These are phyloP conservation scores for Philereme vetulata DNA, from an alignment of 2,888 invertebrate species.

Conservation along the genomic window DNA sequence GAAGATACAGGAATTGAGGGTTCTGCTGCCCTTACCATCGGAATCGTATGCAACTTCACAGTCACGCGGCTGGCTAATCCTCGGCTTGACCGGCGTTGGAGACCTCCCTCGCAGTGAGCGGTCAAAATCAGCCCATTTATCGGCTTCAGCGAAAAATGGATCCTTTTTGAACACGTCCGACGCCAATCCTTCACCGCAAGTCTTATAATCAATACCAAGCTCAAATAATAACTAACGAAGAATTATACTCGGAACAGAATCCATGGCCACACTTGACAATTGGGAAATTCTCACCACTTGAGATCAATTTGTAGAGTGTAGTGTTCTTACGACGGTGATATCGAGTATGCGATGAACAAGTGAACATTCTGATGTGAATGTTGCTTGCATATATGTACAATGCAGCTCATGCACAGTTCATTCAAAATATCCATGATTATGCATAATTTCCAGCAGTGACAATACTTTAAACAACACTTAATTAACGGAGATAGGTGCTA, in stretches of 20 bases:
- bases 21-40: slow-evolving; percentile 86
- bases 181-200: slow-evolving; percentile 78
- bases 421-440: slow-evolving; percentile 18
- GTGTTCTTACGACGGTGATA: slow-evolving; percentile 61
- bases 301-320: slow-evolving; percentile 61
- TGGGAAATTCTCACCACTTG: slow-evolving; percentile 14
- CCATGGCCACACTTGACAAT: slow-evolving; percentile 38
- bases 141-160: slow-evolving; percentile 81
- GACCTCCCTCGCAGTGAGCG: slow-evolving; percentile 84
- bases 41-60: slow-evolving; percentile 89
- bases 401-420: slow-evolving; percentile 70
- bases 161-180: slow-evolving; percentile 78
- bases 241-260: slow-evolving; percentile 35
- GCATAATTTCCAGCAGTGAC: slow-evolving; percentile 11
- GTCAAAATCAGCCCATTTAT: slow-evolving; percentile 82
- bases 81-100: slow-evolving; percentile 89
- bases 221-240: slow-evolving; percentile 42
- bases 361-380: slow-evolving; percentile 58
- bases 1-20: slow-evolving; percentile 68
- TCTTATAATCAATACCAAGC: slow-evolving; percentile 72
- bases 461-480: slow-evolving; percentile 17
- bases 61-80: slow-evolving; percentile 87
- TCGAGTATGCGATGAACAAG: slow-evolving; percentile 44
- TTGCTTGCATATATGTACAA: slow-evolving; percentile 74
- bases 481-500: slow-evolving; percentile 66